Conservation (phyloP, 1,140 invertebrate species). For the Pseudomyrmex pallidus region DNA sequence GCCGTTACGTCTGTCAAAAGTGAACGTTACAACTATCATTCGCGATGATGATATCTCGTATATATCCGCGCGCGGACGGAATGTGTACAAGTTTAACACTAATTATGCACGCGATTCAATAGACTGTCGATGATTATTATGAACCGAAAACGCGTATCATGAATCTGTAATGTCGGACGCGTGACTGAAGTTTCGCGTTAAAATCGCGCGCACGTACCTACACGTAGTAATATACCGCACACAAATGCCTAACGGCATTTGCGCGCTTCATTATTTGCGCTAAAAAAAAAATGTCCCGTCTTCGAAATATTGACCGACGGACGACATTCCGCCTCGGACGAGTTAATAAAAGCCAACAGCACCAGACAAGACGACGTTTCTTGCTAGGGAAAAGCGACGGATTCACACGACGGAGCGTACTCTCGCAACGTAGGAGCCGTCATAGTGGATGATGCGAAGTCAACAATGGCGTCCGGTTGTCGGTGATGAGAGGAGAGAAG, state of each 20-base stretch:
- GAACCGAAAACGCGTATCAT: slow-evolving; percentile 23
- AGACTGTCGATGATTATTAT: slow-evolving; percentile 31
- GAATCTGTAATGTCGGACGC: slow-evolving; percentile 26
- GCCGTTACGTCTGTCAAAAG: slow-evolving; percentile 45
- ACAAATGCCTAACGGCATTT: neutral
- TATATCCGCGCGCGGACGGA: slow-evolving; percentile 8
- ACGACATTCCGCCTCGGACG: slow-evolving; percentile 32
- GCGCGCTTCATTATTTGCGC: slow-evolving; percentile 4
- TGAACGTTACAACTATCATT: slow-evolving; percentile 46
- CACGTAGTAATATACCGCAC: too few relatives aligned
- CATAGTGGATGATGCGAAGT: slow-evolving; percentile 73
- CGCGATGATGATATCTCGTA: slow-evolving; percentile 7
- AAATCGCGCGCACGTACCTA: neutral
- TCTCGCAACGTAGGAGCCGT: slow-evolving; percentile 53
- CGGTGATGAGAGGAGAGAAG: slow-evolving; percentile 65
- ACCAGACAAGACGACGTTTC: slow-evolving; percentile 51
- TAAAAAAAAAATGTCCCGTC: slow-evolving; percentile 23
- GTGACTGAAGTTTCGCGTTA: neutral
- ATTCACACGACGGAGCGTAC: slow-evolving; percentile 19
- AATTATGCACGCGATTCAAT: slow-evolving; percentile 48
- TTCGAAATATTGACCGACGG: slow-evolving; percentile 42
- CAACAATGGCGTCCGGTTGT: slow-evolving; percentile 73
- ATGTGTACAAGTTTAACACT: slow-evolving; percentile 48
- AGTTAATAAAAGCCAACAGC: slow-evolving; percentile 70
- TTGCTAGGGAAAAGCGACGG: slow-evolving; percentile 46